These are phyloP conservation scores for Tokudaia tokunoshimensis DNA, from an alignment of 2,797 vertebrate genomes.

Conservation along the genomic window DNA sequence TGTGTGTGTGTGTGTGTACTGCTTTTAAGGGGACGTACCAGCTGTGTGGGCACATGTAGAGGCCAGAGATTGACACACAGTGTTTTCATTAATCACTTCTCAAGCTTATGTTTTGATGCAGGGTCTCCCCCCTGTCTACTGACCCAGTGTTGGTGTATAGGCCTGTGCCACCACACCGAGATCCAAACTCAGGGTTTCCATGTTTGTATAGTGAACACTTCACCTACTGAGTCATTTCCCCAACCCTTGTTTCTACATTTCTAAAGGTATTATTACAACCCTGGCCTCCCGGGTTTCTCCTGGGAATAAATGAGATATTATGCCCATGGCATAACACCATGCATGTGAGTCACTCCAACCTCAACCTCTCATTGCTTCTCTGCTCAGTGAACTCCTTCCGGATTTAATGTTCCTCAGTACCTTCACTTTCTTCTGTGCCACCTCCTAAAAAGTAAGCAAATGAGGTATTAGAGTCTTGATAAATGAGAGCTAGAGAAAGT, in stretches of 20 bases:
- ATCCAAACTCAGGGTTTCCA: neutral
- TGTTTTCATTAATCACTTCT: neutral
- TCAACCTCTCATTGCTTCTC: fast-evolving
- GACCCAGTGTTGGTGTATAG: neutral
- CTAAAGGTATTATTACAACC: too few species aligned
- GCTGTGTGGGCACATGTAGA: neutral
- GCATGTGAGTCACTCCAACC: neutral
- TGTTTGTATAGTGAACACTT: neutral
- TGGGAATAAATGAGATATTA: fast-evolving
- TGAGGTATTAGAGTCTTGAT: fast-evolving
- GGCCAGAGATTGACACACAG: neutral
- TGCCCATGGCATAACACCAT: fast-evolving
- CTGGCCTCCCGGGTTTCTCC: neutral
- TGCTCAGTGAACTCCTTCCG: fast-evolving
- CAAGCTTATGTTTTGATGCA: neutral
- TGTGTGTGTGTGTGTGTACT: neutral
- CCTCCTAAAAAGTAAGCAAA: neutral
- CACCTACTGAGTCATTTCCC: neutral
- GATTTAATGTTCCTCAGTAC: fast-evolving
- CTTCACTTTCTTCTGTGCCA: neutral
- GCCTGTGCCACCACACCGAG: neutral
- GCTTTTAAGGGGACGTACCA: neutral
- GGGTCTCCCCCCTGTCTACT: neutral
- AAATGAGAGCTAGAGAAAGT: neutral
- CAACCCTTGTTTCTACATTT: neutral